Percentiles rank a stretch among this genome's conserved stretches.
phyloP scores from a whole-genome alignment of 2,888 invertebrate species.

The Timema cristinae region DNA sequence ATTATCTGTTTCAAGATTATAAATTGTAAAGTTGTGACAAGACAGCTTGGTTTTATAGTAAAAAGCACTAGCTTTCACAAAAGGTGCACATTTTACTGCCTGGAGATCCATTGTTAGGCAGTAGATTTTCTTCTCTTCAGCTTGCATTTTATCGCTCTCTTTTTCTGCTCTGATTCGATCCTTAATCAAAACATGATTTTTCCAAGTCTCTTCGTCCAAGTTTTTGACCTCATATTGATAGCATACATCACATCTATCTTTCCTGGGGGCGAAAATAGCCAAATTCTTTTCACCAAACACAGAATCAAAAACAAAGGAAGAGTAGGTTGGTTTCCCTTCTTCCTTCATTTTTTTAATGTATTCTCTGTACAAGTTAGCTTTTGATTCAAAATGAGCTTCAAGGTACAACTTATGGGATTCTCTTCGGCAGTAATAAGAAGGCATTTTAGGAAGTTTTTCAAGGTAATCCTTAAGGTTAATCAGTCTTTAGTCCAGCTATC shows the following conservation, averaged over 20 bases:
- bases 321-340: background rate
- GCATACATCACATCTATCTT: background rate
- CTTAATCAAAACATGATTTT: background rate
- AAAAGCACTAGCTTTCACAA: slow-evolving; percentile 1
- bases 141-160: background rate
- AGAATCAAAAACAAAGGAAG: slow-evolving; percentile 5
- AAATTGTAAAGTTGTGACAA: slow-evolving; percentile 8
- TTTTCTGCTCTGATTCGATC: slow-evolving; percentile 1
- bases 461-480: background rate
- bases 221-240: slow-evolving; percentile 7
- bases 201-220: slow-evolving; percentile 3
- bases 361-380: slow-evolving; percentile 9
- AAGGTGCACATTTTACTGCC: slow-evolving; percentile 1
- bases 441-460: slow-evolving; percentile 5
- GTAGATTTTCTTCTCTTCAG: slow-evolving; percentile 5
- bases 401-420: background rate
- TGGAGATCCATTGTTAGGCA: slow-evolving; percentile 9
- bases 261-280: background rate
- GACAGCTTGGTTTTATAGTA: background rate
- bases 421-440: background rate
- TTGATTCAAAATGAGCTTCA: background rate
- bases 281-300: background rate
- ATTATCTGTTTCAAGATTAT: background rate
- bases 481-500: background rate
- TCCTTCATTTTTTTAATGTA: slow-evolving; percentile 5